Evolutionary conservation across 1,140 invertebrate species (phyloP), one percentile per base, ranked within the genome.

Genomic region (Orchestia grillus): DNA sequence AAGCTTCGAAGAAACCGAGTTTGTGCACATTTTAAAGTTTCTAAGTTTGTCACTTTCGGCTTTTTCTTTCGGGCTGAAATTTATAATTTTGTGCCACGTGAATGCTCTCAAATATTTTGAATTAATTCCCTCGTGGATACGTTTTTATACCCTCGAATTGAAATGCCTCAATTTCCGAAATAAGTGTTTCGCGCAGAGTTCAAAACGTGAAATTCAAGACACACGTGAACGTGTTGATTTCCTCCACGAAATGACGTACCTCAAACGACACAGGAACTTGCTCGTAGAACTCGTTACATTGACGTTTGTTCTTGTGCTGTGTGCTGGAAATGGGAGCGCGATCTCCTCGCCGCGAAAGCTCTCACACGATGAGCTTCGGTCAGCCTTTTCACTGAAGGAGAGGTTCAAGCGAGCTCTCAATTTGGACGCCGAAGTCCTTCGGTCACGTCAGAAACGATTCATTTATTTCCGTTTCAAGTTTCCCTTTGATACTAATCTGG

Each of bases 401-500:
- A 94, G 92, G 44, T 94, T 94, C 44, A 15, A 94, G 44, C 41
- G 44, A 45, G 43, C 44, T 0, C 41, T 94, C 36, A 19, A 19
- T 15, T n/a, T 94, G 43, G 44, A 94, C 92, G 8, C 43, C 4
- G 36, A 44, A 4, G 41, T 44, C 19, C 62, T 36, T 15, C 90
- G 44, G 8, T 44, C 36, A 15, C 43, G 92, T 8, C 41, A 94
- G 44, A 94, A 94, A 40, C 43, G 92, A 0, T 44, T 94, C 19
- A 47, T 94, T n/a, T 94, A 94, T 94, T 94, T 94, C 92, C 92
- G 44, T 6, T 94, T 94, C 44, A 94, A 45, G 40, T 44, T 94
- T 40, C 92, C 92, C 11, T 47, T 45, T 40, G 44, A 44, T 4
- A 47, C 92, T 0, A 23, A 16, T 28, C 3, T 94, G 92, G 92